Evolutionary conservation across 2,113 vertebrate genomes (phyloP).

Genomic region (Mus spicilegus): DNA sequence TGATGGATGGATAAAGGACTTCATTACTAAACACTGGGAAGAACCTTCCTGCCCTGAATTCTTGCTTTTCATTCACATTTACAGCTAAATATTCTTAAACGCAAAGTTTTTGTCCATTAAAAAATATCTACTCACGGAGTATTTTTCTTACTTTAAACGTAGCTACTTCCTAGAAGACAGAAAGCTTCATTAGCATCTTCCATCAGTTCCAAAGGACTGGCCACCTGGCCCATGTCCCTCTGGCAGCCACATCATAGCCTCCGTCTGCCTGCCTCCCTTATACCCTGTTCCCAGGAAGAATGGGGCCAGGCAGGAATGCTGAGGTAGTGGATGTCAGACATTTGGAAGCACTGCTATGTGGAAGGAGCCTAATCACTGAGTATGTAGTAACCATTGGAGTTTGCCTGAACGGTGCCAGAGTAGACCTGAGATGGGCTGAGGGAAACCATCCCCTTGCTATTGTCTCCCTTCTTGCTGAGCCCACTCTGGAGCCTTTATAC

Average conservation of each 20-base stretch:
- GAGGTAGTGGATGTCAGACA: not conserved
- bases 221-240: not conserved
- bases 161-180: not conserved
- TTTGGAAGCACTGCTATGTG: not conserved
- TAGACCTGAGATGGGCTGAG: not conserved
- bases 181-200: not conserved
- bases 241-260: not conserved
- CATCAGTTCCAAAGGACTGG: not conserved
- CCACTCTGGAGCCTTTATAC: no score
- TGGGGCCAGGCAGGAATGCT: not conserved
- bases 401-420: not conserved
- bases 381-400: not conserved
- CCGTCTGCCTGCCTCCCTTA: not conserved
- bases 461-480: not conserved
- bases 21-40: not conserved
- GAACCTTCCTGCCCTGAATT: constrained; percentile 53
- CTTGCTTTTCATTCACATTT: constrained; percentile 77
- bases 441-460: rapidly evolving
- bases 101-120: constrained; percentile 47
- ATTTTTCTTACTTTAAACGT: constrained; percentile 7
- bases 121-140: not conserved
- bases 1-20: constrained; percentile 1
- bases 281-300: not conserved
- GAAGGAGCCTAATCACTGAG: not conserved
- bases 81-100: constrained; percentile 72